These are phyloP conservation scores for Mastacembelus armatus DNA, from an alignment of 2,797 vertebrate genomes.

Conservation along the genomic window DNA sequence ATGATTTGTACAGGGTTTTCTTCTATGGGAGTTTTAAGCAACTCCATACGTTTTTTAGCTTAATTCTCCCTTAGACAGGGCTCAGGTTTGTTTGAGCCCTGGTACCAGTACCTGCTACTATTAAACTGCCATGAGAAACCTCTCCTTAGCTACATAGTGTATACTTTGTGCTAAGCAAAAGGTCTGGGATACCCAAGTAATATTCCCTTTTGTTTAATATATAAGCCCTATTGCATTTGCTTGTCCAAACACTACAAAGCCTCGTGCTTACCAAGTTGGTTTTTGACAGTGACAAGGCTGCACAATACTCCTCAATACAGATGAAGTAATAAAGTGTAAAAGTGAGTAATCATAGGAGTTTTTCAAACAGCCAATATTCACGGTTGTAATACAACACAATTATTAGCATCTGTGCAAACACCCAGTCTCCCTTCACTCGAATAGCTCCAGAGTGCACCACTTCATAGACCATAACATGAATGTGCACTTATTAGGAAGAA, in stretches of 20 bases:
- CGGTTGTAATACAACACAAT: neutral
- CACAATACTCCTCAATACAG: conserved; percentile 4
- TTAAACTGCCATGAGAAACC: neutral
- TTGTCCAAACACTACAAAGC: no score
- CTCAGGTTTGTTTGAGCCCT: neutral
- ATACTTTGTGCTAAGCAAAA: neutral
- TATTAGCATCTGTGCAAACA: neutral
- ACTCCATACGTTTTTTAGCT: no score
- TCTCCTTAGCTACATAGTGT: no score
- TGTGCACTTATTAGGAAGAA: no score
- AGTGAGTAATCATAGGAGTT: neutral
- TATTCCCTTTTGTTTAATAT: neutral
- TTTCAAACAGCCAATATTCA: neutral
- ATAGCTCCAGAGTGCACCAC: neutral
- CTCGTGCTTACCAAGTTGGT: no score
- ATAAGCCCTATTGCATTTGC: no score
- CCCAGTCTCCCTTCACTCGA: no score
- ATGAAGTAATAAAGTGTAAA: no score
- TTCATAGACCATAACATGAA: neutral
- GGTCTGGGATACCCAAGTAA: neutral
- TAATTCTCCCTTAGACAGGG: no score
- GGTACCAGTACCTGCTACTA: neutral
- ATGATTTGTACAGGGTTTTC: no score
- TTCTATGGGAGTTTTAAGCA: no score
- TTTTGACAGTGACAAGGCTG: no score